Percentiles rank a stretch among this genome's conserved stretches.
Conservation (phyloP, 1,140 invertebrate genomes). For the Atta cephalotes region DNA sequence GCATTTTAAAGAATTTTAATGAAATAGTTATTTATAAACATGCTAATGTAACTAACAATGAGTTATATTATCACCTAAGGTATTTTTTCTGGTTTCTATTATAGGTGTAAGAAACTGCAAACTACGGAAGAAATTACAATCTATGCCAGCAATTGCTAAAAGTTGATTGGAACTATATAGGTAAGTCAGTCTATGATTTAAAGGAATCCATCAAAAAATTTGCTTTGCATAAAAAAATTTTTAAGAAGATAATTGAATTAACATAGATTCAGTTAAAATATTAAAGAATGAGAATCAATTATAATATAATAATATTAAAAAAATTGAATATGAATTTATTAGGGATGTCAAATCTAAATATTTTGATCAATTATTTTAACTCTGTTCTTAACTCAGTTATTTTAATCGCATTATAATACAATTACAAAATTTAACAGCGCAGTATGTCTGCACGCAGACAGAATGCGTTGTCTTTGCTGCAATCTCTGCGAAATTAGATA, state of each 20-base stretch:
- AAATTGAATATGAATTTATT: not conserved
- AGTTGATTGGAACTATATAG: slow-evolving; percentile 44
- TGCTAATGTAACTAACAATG: not conserved
- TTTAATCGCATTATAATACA: not conserved
- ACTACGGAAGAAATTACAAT: slow-evolving; percentile 17
- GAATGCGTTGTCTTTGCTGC: not conserved
- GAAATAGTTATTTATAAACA: not conserved
- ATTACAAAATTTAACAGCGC: not conserved
- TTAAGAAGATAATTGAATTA: not conserved
- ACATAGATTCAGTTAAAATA: not conserved
- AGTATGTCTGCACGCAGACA: not conserved
- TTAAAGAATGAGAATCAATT: not conserved
- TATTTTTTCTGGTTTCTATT: not conserved
- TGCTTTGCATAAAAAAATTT: not conserved
- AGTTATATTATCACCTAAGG: not conserved
- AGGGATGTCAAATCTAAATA: not conserved
- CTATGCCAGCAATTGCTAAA: slow-evolving; percentile 26
- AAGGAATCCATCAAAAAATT: not conserved
- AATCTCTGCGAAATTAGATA: slow-evolving; percentile 60
- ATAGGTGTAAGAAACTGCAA: not conserved
- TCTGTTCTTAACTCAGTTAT: not conserved
- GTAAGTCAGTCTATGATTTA: slow-evolving; percentile 41
- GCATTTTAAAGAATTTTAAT: not conserved
- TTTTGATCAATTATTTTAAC: not conserved
- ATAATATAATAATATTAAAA: not conserved